Base-by-base conservation (phyloP, 1,140 invertebrate genomes). In the Ruditapes philippinarum region DNA sequence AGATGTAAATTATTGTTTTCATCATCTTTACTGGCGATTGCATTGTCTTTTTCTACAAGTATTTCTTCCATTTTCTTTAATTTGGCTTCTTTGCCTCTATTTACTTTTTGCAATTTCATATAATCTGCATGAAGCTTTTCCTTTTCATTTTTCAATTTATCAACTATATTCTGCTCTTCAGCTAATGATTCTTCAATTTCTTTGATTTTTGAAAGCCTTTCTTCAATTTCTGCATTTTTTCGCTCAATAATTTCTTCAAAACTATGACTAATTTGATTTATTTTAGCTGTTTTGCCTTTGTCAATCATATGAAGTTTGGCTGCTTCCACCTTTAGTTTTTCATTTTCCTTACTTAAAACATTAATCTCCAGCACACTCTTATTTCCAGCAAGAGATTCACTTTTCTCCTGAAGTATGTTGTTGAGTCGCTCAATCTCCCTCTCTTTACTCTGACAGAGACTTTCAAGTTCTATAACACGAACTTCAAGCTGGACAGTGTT, bases 81-180 rank as follows among this genome's bases (percentile, higher is more conserved):
- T 60, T 89, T 89, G 33, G 87, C 78, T 73, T 89, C 87, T 89
- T 89, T 89, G 25, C 87, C 87, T 76, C 45, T 82, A 40, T 76
- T 82, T 19, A 89, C 79, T 73, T 89, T 89, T 25, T 82, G 78
- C 28, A 89, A 40, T 62, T 89, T 89, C n/a, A 51, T 28, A 54
- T 36, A 45, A 57, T 83, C 78, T n/a, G 49, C 51, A 19, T 45
- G 28, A 33, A 89, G 68, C 40, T 89, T 73, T 49, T 89, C 87
- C 45, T 73, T 89, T 49, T 89, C 87, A 42, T 11, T 25, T 22
- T 31, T 36, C 19, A 88, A 33, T 17, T 36, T 14, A 17, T 70
- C 74, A 51, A 88, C 38, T n/a, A 65, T n/a, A 22, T 54, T 62
- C 28, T 70, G 79, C 25, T 51, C 76, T 17, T 33, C 28, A 1